Base-by-base conservation (phyloP, 2,797 vertebrate genomes). In the Zalophus californianus region DNA sequence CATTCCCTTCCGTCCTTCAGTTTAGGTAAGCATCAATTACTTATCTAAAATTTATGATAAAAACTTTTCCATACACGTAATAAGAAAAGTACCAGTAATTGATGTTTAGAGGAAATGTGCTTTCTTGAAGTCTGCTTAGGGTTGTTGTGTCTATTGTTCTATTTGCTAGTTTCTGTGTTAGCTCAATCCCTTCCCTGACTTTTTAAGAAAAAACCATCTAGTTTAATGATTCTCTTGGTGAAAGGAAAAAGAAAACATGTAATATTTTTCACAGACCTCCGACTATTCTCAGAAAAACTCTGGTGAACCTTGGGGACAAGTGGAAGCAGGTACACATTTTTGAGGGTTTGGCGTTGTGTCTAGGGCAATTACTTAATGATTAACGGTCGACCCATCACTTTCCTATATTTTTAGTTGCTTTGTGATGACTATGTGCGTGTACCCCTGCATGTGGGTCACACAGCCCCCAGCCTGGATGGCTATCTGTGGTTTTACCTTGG, bases 1-100 rank as follows among this genome's bases (percentile, higher is more conserved):
- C 3, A 3, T 38, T 85, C 6, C 6, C n/a, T 44, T 56, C 86
- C 62, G n/a, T 11, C 48, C 72, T 80, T 77, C 86, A 15, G 4
- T 56, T 52, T 66, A 41, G 97, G 97, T 98, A 95, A 98, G 97
- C 52, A 83, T 18, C 12, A 48, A 1, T 72, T 44, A 18, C 13
- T 64, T 68, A 29, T 72, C 48, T 93, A 29, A 90, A 91, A 10
- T 56, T 44, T 73, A 4, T 52, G 52, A 41, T 18, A 2, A 60
- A 72, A 89, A 73, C 0, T 32, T 92, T 72, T 73, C 32, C 5
- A 27, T n/a, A 14, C 29, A 18, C 1, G 1, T 38, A 56, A 38
- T 80, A 20, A 85, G 50, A n/a, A 90, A 91, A 41, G 5, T 9
- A 20, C 5, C 50, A 9, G 1, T 2, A 32, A 27, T 20, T 60